Percentiles rank a stretch among this genome's conserved stretches.
Evolutionary conservation across 2,113 vertebrate genomes (phyloP).

Genomic region (Ciconia stormi): DNA sequence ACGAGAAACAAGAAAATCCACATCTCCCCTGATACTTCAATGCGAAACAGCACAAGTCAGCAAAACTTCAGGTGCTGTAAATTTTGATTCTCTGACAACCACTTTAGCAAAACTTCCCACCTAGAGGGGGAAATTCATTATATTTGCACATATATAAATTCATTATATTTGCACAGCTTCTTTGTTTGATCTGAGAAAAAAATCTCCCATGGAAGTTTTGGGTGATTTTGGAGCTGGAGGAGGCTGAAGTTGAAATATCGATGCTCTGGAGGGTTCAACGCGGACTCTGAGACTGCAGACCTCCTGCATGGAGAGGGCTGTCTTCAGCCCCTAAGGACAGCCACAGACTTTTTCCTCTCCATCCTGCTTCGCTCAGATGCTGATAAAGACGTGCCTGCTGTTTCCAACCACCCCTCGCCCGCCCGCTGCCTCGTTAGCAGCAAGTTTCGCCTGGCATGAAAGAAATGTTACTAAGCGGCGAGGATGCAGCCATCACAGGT

Average conservation of each 20-base stretch:
- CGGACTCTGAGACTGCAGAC: neutral
- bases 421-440: neutral
- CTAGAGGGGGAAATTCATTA: neutral
- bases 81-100: constrained; percentile 23
- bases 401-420: rapidly evolving
- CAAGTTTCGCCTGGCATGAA: neutral
- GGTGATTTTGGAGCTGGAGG: neutral
- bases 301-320: neutral
- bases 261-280: neutral
- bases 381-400: neutral
- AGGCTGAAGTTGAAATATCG: neutral
- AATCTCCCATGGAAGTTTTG: neutral
- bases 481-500: neutral
- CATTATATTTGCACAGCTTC: neutral
- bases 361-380: rapidly evolving
- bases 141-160: neutral
- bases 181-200: neutral
- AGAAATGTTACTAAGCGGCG: neutral
- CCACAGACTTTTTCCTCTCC: neutral
- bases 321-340: neutral
- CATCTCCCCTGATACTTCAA: neutral
- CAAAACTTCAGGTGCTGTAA: constrained; percentile 19
- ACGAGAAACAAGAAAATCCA: neutral
- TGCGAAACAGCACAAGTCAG: neutral
- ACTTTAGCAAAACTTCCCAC: constrained; percentile 5